Conservation (phyloP, 2,888 invertebrate genomes). For the Phyllotreta striolata region DNA sequence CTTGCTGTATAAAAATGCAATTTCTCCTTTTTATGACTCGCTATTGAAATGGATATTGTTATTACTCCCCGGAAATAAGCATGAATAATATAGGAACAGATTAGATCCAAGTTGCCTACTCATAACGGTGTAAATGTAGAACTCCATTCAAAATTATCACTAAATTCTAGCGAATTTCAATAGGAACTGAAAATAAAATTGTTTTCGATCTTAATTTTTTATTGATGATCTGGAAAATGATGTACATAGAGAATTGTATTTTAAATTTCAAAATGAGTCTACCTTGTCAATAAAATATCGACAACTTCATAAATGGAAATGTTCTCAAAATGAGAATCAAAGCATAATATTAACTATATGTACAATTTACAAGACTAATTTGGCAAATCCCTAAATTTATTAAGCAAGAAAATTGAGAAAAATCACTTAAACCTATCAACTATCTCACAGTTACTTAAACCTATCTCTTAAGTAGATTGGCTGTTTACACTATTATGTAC, state of each 20-base stretch:
- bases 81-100: too few species aligned
- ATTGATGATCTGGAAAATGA: constrained; percentile 32
- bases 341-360: constrained; percentile 47
- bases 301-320: constrained; percentile 33
- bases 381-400: constrained; percentile 49
- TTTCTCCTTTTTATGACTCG: too few species aligned
- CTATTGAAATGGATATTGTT: too few species aligned
- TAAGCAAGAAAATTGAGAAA: constrained; percentile 36
- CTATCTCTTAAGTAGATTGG: constrained; percentile 18
- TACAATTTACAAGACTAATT: constrained; percentile 55
- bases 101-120: too few species aligned
- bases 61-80: too few species aligned
- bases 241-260: constrained; percentile 32
- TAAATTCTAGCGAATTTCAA: too few species aligned
- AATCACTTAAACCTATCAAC: constrained; percentile 29
- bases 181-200: too few species aligned
- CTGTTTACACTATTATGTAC: constrained; percentile 23
- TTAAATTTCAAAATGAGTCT: constrained; percentile 29
- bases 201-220: constrained; percentile 15
- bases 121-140: too few species aligned
- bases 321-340: constrained; percentile 31
- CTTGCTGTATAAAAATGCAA: too few species aligned
- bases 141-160: too few species aligned
- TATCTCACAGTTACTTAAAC: constrained; percentile 17
- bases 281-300: constrained; percentile 33